phyloP scores from a whole-genome alignment of 92 coral and sea anemone genomes.

The Galaxea fascicularis region DNA sequence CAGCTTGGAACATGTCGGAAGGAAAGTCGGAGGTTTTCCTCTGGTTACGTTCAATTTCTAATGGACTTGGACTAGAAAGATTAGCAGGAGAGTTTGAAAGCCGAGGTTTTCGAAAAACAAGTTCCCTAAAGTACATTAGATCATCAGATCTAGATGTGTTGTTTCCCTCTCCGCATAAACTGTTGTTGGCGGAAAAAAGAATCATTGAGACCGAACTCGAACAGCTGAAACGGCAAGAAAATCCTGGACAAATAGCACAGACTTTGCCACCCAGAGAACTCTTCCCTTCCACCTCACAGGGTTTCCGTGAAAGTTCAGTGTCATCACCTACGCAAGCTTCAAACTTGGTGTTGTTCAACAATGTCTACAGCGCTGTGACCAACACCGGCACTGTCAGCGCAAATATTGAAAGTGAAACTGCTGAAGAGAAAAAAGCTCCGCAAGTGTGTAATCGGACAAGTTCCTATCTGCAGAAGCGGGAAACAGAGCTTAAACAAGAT shows the following conservation, averaged over 20 bases:
- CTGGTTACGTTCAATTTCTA: slow-evolving; percentile 46
- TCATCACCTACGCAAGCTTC: slow-evolving; percentile 22
- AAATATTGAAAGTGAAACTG: not conserved
- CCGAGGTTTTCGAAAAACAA: slow-evolving; percentile 33
- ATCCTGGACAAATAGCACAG: slow-evolving; percentile 6
- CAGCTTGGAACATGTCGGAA: not conserved
- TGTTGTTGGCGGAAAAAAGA: slow-evolving; percentile 21
- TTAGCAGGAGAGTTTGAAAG: slow-evolving; percentile 33
- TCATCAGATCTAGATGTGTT: slow-evolving; percentile 36
- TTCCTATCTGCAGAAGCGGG: slow-evolving; percentile 42
- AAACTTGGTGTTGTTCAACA: slow-evolving; percentile 13
- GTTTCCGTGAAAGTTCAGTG: not conserved
- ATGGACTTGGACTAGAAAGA: slow-evolving; percentile 40
- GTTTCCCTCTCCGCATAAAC: slow-evolving; percentile 42
- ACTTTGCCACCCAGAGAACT: slow-evolving; percentile 30
- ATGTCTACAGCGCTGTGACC: not conserved
- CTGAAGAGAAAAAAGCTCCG: slow-evolving; percentile 18
- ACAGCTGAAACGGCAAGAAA: slow-evolving; percentile 26
- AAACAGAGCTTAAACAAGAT: slow-evolving; percentile 49
- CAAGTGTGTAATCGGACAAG: slow-evolving; percentile 2
- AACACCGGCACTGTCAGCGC: slow-evolving; percentile 20
- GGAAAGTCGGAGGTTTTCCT: slow-evolving; percentile 16
- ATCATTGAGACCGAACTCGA: slow-evolving; percentile 40
- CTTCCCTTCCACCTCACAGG: slow-evolving; percentile 6
- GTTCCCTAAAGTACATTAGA: slow-evolving; percentile 27